Conservation (phyloP, 1,140 invertebrate genomes). For the Drosophila arawakana region DNA sequence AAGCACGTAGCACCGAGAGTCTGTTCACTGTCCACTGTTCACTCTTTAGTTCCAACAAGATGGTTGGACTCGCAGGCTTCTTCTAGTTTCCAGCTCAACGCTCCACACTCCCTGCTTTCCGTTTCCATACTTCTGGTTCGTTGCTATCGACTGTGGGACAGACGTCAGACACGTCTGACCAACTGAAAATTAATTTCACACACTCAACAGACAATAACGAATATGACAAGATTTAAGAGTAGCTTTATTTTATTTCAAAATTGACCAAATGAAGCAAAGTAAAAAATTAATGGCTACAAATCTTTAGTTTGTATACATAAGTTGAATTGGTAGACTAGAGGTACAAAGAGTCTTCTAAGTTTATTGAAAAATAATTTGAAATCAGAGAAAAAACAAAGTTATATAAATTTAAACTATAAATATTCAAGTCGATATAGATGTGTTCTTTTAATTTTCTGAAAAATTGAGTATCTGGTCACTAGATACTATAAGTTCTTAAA, state of each 20-base stretch:
- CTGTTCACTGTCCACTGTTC: background rate
- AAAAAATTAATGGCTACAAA: background rate
- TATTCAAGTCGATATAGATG: no score
- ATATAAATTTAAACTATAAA: no score
- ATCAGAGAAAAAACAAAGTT: no score
- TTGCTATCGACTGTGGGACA: slow-evolving; percentile 3
- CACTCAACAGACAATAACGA: slow-evolving; percentile 53
- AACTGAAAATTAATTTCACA: slow-evolving; percentile 61
- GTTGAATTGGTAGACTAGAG: no score
- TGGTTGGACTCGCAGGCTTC: slow-evolving; percentile 11
- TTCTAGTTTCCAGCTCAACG: background rate
- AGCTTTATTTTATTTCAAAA: background rate
- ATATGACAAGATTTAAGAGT: slow-evolving; percentile 49
- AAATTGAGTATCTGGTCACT: no score
- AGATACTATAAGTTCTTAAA: no score
- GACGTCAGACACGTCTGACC: slow-evolving; percentile 59
- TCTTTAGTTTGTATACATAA: background rate
- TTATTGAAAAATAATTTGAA: no score
- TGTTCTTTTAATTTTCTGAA: no score
- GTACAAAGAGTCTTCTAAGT: no score
- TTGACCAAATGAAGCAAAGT: background rate
- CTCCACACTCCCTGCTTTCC: no score
- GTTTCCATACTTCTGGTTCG: no score
- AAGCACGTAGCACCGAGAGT: slow-evolving; percentile 61
- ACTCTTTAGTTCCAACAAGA: slow-evolving; percentile 28